Conservation (phyloP, 2,888 invertebrate genomes). For the Dexiosoma caninum region DNA sequence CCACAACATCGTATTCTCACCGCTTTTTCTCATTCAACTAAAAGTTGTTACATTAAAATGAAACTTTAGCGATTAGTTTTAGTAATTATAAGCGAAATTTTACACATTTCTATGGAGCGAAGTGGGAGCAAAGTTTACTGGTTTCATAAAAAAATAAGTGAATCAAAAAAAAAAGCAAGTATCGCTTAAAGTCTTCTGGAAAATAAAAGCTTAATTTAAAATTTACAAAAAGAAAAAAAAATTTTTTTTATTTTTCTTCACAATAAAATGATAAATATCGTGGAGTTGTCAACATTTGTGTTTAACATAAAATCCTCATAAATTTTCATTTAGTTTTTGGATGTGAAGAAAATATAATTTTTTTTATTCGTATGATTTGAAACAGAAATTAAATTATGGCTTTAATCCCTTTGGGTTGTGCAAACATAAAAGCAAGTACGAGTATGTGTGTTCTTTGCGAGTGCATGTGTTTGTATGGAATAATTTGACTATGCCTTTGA, state of each 20-base stretch:
- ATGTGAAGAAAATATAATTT: not conserved
- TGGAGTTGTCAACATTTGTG: conserved; percentile 41
- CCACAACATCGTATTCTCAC: conserved; percentile 22
- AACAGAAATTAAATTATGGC: conserved; percentile 41
- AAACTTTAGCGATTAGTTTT: conserved; percentile 57
- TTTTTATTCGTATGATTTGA: conserved; percentile 11
- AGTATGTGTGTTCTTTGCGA: not conserved
- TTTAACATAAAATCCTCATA: conserved; percentile 33
- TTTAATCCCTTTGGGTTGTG: conserved; percentile 50
- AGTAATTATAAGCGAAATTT: conserved; percentile 38
- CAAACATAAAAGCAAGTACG: not conserved
- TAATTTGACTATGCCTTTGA: not conserved
- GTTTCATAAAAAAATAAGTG: not conserved
- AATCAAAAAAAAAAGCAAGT: not conserved
- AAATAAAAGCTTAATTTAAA: not conserved
- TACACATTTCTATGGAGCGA: not conserved
- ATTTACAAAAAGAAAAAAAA: no score
- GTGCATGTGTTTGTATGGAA: not conserved
- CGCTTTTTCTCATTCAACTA: not conserved
- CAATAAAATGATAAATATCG: not conserved
- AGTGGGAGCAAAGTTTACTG: not conserved
- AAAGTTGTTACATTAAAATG: conserved; percentile 52
- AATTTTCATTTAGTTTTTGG: conserved; percentile 29
- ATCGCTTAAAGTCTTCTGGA: not conserved
- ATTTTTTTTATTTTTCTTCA: no score